These are phyloP conservation scores for Darevskia mixta DNA, from an alignment of 2,797 vertebrate genomes.

Conservation along the genomic window DNA sequence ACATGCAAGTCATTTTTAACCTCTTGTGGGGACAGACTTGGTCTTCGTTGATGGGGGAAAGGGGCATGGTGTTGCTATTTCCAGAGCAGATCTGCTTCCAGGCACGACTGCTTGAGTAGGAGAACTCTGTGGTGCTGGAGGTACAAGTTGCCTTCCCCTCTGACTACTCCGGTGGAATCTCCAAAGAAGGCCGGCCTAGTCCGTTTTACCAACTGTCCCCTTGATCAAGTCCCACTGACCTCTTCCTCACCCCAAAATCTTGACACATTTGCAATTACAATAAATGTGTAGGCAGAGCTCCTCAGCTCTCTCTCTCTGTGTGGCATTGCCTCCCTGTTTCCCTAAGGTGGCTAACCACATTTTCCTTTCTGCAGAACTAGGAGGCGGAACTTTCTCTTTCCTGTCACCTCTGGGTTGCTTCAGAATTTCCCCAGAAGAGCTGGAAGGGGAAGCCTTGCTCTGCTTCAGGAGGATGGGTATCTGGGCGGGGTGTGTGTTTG, in stretches of 20 bases:
- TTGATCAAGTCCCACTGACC: background rate
- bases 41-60: background rate
- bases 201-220: background rate
- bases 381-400: background rate
- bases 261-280: background rate
- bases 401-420: background rate
- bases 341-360: background rate
- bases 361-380: background rate
- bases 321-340: background rate
- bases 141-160: background rate
- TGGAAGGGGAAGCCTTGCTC: background rate
- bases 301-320: background rate
- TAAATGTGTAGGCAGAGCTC: background rate
- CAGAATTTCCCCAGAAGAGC: background rate
- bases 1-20: background rate
- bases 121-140: background rate
- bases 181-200: background rate
- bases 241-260: background rate
- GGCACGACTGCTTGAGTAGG: background rate
- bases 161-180: background rate
- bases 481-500: too few species aligned
- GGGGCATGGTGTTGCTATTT: background rate
- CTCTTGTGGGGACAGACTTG: background rate
- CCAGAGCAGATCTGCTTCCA: background rate
- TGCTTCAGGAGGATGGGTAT: background rate